These are phyloP conservation scores for Abrostola tripartita DNA, from an alignment of 2,888 invertebrate species.

Conservation along the genomic window DNA sequence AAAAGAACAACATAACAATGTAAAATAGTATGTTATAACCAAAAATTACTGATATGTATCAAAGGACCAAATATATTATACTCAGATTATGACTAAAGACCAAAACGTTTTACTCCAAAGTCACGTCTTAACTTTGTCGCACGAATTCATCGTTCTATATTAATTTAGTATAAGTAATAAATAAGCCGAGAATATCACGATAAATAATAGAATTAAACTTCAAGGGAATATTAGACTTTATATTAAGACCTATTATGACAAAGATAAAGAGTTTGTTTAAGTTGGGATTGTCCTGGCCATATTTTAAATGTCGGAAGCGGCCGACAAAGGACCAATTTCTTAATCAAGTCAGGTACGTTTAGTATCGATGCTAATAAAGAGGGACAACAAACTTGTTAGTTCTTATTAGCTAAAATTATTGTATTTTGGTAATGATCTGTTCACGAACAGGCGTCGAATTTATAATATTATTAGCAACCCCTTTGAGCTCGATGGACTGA, in stretches of 20 bases:
- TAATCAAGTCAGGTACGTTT: too few relatives aligned
- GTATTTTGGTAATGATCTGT: too few relatives aligned
- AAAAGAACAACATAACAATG: background rate
- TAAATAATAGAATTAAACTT: constrained; percentile 35
- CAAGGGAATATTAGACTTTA: constrained; percentile 27
- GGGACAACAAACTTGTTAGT: too few relatives aligned
- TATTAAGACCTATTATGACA: constrained; percentile 9
- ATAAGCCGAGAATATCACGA: constrained; percentile 8
- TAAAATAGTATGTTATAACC: background rate
- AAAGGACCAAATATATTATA: background rate
- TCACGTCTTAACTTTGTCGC: background rate
- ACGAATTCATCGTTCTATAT: constrained; percentile 8
- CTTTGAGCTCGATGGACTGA: too few relatives aligned
- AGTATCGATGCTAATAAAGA: too few relatives aligned
- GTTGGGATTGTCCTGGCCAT: background rate
- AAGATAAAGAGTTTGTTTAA: constrained; percentile 26
- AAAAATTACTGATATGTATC: too few relatives aligned
- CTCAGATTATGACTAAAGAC: background rate
- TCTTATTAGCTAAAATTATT: too few relatives aligned
- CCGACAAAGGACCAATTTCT: too few relatives aligned
- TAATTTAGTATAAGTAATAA: constrained; percentile 22
- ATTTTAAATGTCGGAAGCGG: too few relatives aligned
- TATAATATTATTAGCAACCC: too few relatives aligned
- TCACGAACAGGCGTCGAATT: too few relatives aligned
- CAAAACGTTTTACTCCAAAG: background rate